phyloP scores from a whole-genome alignment of 2,797 vertebrate species.

The Stomatorhinus walkeri region DNA sequence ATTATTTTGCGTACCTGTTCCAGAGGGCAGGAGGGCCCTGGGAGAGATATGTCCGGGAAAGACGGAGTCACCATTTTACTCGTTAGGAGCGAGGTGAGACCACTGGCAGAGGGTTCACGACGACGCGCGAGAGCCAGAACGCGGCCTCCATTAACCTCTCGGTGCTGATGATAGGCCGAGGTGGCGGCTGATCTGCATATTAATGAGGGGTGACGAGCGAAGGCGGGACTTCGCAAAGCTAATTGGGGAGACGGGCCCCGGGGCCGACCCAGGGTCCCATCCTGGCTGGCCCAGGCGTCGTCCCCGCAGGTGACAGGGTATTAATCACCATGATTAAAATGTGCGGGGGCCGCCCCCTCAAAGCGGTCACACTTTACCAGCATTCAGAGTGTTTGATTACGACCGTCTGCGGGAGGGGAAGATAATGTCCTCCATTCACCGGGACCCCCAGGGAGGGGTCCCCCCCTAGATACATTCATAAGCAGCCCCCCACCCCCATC shows the following conservation, averaged over 20 bases:
- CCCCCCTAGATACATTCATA: background rate
- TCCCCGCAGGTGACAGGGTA: conserved; percentile 22
- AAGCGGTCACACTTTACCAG: conserved; percentile 17
- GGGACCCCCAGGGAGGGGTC: background rate
- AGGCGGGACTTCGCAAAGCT: background rate
- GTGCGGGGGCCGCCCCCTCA: background rate
- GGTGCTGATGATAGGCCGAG: conserved; percentile 4
- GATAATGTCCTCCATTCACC: conserved; percentile 23
- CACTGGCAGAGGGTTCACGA: background rate
- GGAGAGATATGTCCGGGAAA: background rate
- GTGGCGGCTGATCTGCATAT: conserved; percentile 23
- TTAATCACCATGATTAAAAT: conserved; percentile 31
- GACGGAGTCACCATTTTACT: conserved; percentile 10
- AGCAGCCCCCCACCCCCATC: conserved; percentile 35
- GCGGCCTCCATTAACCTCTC: conserved; percentile 17
- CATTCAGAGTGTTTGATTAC: conserved; percentile 27
- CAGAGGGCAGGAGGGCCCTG: background rate
- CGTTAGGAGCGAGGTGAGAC: background rate
- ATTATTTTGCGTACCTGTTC: conserved; percentile 6
- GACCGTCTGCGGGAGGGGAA: background rate
- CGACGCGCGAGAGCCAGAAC: background rate
- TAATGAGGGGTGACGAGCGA: conserved; percentile 14
- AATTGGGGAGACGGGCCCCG: conserved; percentile 14
- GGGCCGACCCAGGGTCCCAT: background rate
- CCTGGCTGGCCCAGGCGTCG: conserved; percentile 1